Evolutionary conservation across 2,113 vertebrate genomes (phyloP), one percentile per base, ranked within the genome.

Genomic region (Bos taurus): DNA sequence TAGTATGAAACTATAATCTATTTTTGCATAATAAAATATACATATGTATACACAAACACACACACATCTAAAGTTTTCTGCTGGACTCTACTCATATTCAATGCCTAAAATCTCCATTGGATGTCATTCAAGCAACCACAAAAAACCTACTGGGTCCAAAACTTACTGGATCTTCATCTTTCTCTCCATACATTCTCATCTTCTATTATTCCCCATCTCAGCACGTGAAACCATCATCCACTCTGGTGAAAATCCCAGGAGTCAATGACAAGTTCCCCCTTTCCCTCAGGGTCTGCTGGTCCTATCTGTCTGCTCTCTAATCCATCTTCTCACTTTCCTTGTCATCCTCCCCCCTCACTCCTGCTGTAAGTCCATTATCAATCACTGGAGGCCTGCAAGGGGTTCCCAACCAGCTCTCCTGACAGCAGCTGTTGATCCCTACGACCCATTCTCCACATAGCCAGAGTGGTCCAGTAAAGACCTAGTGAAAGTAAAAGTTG

Each of bases 281-380:
- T 67, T 92, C 52, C 36, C 46, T 62, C 16, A 21, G 71, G 67
- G 19, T 67, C 85, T 87, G 40, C 8, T 7, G 1, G 10, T 71
- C 52, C 23, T 17, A n/a, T 23, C 52, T 78, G 54, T 26, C 80
- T 28, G 5, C 3, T 78, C 62, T 64, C 71, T 60, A 77, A 56
- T 15, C 64, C 26, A 3, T 33, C 88, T 21, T 13, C 16, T 43
- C n/a, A 50, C 16, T 15, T 57, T 13, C 60, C 19, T 30, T 43
- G 23, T n/a, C 12, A 43, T 30, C 10, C 36, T 28, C 46, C 25
- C 26, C 6, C 16, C 46, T 46, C 64, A 21, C 64, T 74, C 67
- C 67, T 0, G 0, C 19, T 1, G 0, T 21, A 74, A 33, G 30
- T 5, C 36, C 50, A 26, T 2, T 1, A 8, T n/a, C 60, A 3